These are phyloP conservation scores for Cheumatopsyche charites DNA, from an alignment of 1,140 invertebrate species.

Conservation along the genomic window DNA sequence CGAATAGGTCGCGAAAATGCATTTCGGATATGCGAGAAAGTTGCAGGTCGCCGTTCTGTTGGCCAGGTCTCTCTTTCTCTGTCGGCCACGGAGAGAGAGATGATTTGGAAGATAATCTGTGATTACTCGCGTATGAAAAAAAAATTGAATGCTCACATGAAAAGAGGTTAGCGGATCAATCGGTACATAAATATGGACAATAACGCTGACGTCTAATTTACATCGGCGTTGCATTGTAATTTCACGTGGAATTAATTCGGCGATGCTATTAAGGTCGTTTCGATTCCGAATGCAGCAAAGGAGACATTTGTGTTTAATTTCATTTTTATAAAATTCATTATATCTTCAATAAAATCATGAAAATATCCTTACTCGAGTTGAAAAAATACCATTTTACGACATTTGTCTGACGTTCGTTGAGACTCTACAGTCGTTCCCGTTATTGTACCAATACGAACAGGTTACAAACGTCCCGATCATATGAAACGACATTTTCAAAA, in stretches of 20 bases:
- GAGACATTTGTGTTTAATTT: too few relatives aligned
- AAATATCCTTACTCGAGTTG: too few relatives aligned
- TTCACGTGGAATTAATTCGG: conserved; percentile 19
- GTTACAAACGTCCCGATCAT: not conserved
- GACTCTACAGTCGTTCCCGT: not conserved
- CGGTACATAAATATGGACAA: conserved; percentile 26
- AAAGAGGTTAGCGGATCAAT: conserved; percentile 28
- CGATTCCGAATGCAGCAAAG: too few relatives aligned
- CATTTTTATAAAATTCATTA: too few relatives aligned
- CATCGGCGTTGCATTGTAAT: conserved; percentile 18
- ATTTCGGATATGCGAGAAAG: conserved; percentile 15
- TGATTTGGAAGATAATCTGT: conserved; percentile 25
- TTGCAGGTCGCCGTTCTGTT: not conserved
- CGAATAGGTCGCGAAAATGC: conserved; percentile 8
- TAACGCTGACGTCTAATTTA: conserved; percentile 24
- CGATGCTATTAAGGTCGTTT: not conserved
- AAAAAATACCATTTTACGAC: too few relatives aligned
- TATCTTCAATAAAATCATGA: too few relatives aligned
- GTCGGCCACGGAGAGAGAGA: not conserved
- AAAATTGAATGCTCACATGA: conserved; percentile 21
- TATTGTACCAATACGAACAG: conserved; percentile 15
- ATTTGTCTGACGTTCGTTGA: too few relatives aligned
- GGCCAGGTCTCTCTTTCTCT: not conserved
- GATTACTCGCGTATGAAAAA: conserved; percentile 14
- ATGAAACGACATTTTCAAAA: not conserved